phyloP scores from a whole-genome alignment of 35 echinoderm and acorn worm genomes.

The Apostichopus parvimensis region DNA sequence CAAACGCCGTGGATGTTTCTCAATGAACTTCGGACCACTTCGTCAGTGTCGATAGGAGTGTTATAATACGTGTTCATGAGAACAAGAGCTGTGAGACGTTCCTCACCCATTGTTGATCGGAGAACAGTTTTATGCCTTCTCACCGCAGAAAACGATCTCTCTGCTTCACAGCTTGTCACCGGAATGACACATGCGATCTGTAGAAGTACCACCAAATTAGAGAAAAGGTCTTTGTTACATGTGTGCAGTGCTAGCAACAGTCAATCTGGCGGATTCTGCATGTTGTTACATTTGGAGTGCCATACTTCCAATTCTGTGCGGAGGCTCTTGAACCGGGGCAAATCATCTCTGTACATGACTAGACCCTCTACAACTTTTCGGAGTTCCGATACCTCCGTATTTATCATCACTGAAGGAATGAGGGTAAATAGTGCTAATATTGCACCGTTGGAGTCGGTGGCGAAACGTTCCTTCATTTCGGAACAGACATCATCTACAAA shows the following conservation, averaged over 20 bases:
- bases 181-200: constrained; percentile 33
- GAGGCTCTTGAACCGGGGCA: constrained; percentile 15
- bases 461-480: neutral
- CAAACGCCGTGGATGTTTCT: constrained; percentile 44
- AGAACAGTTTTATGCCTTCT: constrained; percentile 16
- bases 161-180: constrained; percentile 42
- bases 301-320: constrained; percentile 10
- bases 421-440: constrained; percentile 22
- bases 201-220: constrained; percentile 3
- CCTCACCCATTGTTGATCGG: constrained; percentile 38
- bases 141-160: constrained; percentile 29
- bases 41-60: constrained; percentile 32
- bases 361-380: constrained; percentile 12
- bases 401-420: constrained; percentile 5
- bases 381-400: constrained; percentile 11
- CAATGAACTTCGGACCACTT: constrained; percentile 16
- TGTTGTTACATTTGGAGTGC: neutral
- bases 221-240: neutral
- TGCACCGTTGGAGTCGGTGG: constrained; percentile 2
- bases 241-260: neutral
- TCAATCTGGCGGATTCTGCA: neutral
- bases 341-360: constrained; percentile 16
- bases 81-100: constrained; percentile 34
- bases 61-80: constrained; percentile 25
- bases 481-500: neutral